phyloP scores from a whole-genome alignment of 2,797 vertebrate species.

The Delichon dasypus region DNA sequence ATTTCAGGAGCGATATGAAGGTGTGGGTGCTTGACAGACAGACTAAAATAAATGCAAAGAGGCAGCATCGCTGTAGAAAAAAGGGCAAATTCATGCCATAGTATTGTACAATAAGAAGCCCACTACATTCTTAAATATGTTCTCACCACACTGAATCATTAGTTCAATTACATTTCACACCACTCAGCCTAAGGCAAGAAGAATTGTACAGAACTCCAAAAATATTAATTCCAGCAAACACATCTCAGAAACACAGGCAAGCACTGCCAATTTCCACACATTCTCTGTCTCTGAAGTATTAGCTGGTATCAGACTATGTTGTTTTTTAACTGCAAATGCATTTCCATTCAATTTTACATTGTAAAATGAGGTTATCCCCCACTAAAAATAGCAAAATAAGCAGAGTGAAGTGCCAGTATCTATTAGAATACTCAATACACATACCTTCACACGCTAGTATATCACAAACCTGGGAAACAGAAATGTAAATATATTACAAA shows the following conservation, averaged over 20 bases:
- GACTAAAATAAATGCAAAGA: not conserved
- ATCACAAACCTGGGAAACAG: not conserved
- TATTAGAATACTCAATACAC: not conserved
- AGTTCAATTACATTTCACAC: conserved; percentile 54
- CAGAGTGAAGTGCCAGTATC: not conserved
- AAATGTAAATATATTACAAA: not conserved
- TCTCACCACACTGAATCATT: conserved; percentile 42
- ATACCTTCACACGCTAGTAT: not conserved
- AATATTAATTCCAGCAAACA: conserved; percentile 20
- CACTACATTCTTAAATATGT: conserved; percentile 29
- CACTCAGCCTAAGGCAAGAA: conserved; percentile 40
- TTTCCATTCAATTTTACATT: not conserved
- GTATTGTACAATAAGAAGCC: conserved; percentile 47
- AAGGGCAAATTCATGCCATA: conserved; percentile 26
- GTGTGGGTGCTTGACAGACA: conserved; percentile 42
- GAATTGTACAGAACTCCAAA: not conserved
- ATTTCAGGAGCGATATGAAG: conserved; percentile 19
- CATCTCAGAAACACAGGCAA: not conserved
- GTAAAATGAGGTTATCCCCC: not conserved
- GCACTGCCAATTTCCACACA: not conserved
- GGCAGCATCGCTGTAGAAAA: not conserved
- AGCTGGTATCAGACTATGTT: not conserved
- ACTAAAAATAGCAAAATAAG: not conserved
- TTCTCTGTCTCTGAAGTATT: not conserved
- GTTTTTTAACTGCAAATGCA: not conserved